phyloP scores from a whole-genome alignment of 2,888 invertebrate genomes.

The Epinotia bilunana region DNA sequence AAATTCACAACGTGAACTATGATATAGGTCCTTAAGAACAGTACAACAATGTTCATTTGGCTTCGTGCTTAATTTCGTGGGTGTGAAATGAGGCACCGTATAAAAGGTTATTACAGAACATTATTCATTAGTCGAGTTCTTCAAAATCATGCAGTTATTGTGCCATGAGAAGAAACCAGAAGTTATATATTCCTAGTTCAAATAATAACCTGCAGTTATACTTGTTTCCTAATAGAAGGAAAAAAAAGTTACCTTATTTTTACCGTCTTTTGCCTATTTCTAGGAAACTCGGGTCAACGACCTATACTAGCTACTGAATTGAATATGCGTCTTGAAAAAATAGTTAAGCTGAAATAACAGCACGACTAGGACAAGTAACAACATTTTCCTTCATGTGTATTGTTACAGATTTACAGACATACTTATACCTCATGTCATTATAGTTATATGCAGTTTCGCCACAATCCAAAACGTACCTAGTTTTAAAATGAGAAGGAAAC shows the following conservation, averaged over 20 bases:
- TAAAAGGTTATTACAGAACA: background rate
- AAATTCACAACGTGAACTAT: background rate
- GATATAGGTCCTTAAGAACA: background rate
- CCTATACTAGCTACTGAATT: background rate
- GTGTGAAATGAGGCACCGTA: conserved; percentile 15
- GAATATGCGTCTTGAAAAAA: background rate
- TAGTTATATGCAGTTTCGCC: no score
- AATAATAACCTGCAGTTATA: background rate
- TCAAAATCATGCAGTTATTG: background rate
- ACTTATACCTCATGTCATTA: no score
- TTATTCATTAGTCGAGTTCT: conserved; percentile 1
- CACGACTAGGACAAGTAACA: background rate
- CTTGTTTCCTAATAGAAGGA: background rate
- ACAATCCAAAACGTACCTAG: no score
- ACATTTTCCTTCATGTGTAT: background rate
- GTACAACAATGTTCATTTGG: background rate
- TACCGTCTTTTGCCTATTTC: conserved; percentile 4
- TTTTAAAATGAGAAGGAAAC: no score
- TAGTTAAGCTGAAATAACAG: background rate
- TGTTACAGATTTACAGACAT: no score
- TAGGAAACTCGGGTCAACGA: background rate
- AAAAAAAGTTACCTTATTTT: background rate
- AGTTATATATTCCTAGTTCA: background rate
- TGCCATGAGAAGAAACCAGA: background rate
- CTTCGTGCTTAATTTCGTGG: conserved; percentile 13